phyloP scores from a whole-genome alignment of 2,797 vertebrate species.

The Melanotaenia pygmaea region DNA sequence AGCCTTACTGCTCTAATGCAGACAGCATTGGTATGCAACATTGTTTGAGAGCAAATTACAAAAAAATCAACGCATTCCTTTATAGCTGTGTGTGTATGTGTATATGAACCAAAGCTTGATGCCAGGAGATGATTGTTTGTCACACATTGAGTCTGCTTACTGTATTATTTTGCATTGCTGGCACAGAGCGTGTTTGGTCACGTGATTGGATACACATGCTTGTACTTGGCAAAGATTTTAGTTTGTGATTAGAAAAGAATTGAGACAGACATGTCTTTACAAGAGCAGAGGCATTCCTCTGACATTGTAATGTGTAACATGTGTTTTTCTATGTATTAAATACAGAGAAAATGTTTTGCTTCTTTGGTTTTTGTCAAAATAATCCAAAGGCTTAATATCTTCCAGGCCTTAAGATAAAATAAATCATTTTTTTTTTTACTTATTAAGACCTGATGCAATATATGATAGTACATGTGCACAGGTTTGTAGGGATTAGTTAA shows the following conservation, averaged over 20 bases:
- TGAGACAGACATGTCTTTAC: constrained; percentile 49
- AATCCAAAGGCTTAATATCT: constrained; percentile 17
- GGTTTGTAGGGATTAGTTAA: neutral
- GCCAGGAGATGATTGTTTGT: constrained; percentile 39
- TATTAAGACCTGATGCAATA: neutral
- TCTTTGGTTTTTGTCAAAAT: constrained; percentile 47
- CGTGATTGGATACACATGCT: constrained; percentile 55
- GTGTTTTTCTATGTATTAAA: constrained; percentile 75
- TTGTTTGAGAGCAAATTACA: constrained; percentile 57
- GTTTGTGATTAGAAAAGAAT: constrained; percentile 43
- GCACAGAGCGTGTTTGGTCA: constrained; percentile 49
- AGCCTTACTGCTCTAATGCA: constrained; percentile 43
- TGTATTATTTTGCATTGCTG: constrained; percentile 49
- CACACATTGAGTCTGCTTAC: constrained; percentile 34
- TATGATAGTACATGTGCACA: neutral
- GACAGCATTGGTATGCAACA: constrained; percentile 42
- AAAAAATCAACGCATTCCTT: constrained; percentile 29
- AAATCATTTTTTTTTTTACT: neutral
- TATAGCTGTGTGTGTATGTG: constrained; percentile 18
- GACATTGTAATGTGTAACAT: constrained; percentile 64
- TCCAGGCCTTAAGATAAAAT: neutral
- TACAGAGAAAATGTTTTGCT: constrained; percentile 44
- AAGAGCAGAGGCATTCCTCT: constrained; percentile 69
- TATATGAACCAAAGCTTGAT: constrained; percentile 16
- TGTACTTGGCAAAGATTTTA: constrained; percentile 64